Evolutionary conservation across 2,888 invertebrate species (phyloP), one percentile per base, ranked within the genome.

Genomic region (Tetranychus truncatus): DNA sequence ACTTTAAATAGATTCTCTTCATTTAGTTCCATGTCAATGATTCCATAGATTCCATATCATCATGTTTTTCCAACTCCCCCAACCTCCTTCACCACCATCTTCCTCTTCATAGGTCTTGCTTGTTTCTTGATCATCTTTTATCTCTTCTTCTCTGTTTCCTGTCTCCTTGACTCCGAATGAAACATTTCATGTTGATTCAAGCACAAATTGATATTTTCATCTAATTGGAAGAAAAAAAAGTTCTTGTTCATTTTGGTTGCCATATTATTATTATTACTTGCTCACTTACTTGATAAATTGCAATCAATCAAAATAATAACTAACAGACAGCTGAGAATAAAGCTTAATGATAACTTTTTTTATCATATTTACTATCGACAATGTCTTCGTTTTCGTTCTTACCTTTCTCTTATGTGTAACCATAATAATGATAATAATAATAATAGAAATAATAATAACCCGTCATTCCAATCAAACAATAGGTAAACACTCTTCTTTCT

Each of bases 111-210:
- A 34, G 34, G 34, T 15, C 55, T 55, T 15, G 15, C 15, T 55
- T 15, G 9, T 15, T 15, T 55, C 55, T 20, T 20, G n/a, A 69
- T 69, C 69, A 69, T 69, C 69, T 20, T 69, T 21, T 21, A 9
- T 55, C 55, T 55, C 55, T 55, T 15, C 15, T 15, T 55, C 55
- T 55, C 55, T 55, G 55, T 55, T 55, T 55, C 55, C 55, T 55
- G 55, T 55, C 55, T 55, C 55, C 55, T 55, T 55, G 55, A 55
- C 55, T 55, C 55, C 55, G 15, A 55, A 55, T 55, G 55, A 55
- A 55, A 55, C 55, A 55, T 55, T 55, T 55, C 55, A 55, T 55
- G 55, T 55, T 55, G 55, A 55, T 55, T 55, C 55, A 55, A 55
- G 55, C 55, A 55, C 55, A 55, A 55, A 55, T 55, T 55, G 55